phyloP scores from a whole-genome alignment of 2,888 invertebrate species.

The Brachyopa scutellaris region DNA sequence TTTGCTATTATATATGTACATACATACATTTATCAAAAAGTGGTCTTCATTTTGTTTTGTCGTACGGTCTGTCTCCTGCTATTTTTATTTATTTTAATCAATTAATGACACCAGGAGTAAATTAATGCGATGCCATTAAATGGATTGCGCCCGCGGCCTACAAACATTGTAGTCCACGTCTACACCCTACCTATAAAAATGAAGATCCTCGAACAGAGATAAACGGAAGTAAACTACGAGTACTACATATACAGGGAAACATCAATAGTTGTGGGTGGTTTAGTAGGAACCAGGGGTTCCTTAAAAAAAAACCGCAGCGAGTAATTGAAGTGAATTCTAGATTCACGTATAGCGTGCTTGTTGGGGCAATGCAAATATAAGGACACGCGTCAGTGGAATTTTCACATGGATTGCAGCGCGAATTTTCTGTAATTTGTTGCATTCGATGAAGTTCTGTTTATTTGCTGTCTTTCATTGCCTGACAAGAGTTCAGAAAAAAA shows the following conservation, averaged over 20 bases:
- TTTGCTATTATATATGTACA: no score
- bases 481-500: conserved; percentile 2
- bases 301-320: not conserved
- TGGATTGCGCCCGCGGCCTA: not conserved
- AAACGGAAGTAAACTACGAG: conserved; percentile 20
- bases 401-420: conserved; percentile 8
- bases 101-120: conserved; percentile 36
- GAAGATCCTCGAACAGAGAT: conserved; percentile 37
- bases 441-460: conserved; percentile 11
- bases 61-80: not conserved
- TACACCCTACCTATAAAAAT: not conserved
- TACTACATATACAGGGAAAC: not conserved
- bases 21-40: not conserved
- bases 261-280: not conserved
- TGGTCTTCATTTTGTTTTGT: not conserved
- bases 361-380: conserved; percentile 35
- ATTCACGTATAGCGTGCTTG: conserved; percentile 50
- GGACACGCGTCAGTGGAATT: conserved; percentile 32
- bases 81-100: conserved; percentile 34
- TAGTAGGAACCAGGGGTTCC: not conserved
- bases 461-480: not conserved
- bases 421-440: conserved; percentile 26
- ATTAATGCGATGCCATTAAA: conserved; percentile 30
- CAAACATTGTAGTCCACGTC: not conserved
- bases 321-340: conserved; percentile 41